Evolutionary conservation across 1,140 invertebrate species (phyloP), one percentile per base, ranked within the genome.

Genomic region (Pseudachorutes palmiensis): DNA sequence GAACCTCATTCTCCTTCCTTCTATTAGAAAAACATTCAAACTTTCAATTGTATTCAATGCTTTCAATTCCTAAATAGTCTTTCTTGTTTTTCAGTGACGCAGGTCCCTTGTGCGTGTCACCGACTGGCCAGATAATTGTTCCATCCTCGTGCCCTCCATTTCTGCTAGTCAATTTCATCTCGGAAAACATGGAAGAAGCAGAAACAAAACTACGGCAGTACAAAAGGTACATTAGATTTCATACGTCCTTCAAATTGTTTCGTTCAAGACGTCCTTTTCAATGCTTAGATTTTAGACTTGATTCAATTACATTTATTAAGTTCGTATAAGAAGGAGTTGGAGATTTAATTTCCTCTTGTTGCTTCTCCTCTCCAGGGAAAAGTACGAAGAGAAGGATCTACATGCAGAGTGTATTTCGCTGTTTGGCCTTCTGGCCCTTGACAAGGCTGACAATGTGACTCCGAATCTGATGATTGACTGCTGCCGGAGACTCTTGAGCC

Each of bases 101-200:
- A 22, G 91, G 92, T 1, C 92, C 92, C 0, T 76, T 96, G 48
- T 94, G 93, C 90, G 82, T 95, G n/a, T 92, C 90, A 5, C 91
- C 91, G 0, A 93, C 89, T 41, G 92, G 92, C 26, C 91, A 94
- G 79, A 91, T 95, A 72, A 92, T 94, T 55, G 90, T 91, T 0
- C 92, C 92, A 29, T 87, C 89, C 22, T 91, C 91, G 0, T 93
- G 91, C 77, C 92, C 92, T 12, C 87, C 89, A 0, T 86, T 86
- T 70, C 83, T 94, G 65, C 79, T 94, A 41, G 84, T 94, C 1
- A 88, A 86, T 74, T 96, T 93, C 76, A 88, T 96, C 41, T 83
- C 85, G 3, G 84, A 86, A 29, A 84, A 92, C 77, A 82, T 94
- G 70, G 80, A 86, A 33, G 82, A 88, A 76, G 91, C 92, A 0